Conservation (phyloP, 1,140 invertebrate species). For the Anthonomus grandis region DNA sequence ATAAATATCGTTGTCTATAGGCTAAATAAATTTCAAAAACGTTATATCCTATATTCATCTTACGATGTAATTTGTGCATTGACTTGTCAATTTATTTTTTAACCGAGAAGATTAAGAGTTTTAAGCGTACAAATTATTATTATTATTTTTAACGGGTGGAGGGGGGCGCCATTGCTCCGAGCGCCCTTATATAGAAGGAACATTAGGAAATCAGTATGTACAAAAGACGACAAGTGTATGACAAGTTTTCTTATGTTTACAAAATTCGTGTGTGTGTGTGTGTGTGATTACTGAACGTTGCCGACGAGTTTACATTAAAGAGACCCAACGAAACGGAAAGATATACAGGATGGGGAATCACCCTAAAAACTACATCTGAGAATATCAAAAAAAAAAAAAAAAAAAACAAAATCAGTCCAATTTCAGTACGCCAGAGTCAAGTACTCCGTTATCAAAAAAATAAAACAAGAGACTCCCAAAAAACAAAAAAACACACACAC, state of each 20-base stretch:
- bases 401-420: too few species aligned
- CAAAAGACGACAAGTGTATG: slow-evolving; percentile 30
- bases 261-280: too few species aligned
- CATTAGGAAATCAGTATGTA: slow-evolving; percentile 30
- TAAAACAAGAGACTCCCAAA: too few species aligned
- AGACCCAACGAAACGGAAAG: too few species aligned
- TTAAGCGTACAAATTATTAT: slow-evolving; percentile 28
- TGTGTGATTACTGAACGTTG: too few species aligned
- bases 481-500: too few species aligned
- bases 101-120: slow-evolving; percentile 23
- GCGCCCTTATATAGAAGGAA: slow-evolving; percentile 11
- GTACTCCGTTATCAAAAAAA: too few species aligned
- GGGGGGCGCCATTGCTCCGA: background rate
- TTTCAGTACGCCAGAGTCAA: too few species aligned
- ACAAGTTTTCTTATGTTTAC: slow-evolving; percentile 11
- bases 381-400: too few species aligned
- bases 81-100: slow-evolving; percentile 36
- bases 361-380: too few species aligned
- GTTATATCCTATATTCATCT: slow-evolving; percentile 29
- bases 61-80: slow-evolving; percentile 45
- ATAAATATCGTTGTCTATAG: slow-evolving; percentile 49
- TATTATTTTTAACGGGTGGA: slow-evolving; percentile 6
- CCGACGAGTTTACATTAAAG: too few species aligned
- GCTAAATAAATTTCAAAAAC: slow-evolving; percentile 35
- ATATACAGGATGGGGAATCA: too few species aligned